Percentiles rank a stretch among this genome's conserved stretches.
These are phyloP conservation scores for Damaliscus lunatus DNA, from an alignment of 2,113 vertebrate species.

Conservation along the genomic window DNA sequence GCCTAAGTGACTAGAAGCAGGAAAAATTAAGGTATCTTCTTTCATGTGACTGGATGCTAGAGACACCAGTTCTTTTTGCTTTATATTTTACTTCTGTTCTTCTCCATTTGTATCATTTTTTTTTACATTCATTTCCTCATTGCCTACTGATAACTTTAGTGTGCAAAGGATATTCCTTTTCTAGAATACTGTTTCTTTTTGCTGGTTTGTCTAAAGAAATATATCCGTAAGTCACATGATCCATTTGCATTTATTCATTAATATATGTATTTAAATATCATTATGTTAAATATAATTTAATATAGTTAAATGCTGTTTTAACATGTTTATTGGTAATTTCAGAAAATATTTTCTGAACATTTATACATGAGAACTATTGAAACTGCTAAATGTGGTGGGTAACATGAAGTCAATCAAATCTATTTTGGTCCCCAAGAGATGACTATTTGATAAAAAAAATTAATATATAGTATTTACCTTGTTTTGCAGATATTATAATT, in stretches of 20 bases:
- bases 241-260: not conserved
- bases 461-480: not conserved
- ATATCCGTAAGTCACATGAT: not conserved
- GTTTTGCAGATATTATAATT: not conserved
- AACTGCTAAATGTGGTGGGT: not conserved
- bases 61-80: not conserved
- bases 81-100: not conserved
- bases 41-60: not conserved
- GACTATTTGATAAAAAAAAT: not conserved
- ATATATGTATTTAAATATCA: not conserved
- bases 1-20: not conserved
- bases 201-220: not conserved
- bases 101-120: not conserved
- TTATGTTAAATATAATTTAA: not conserved
- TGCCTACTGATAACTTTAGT: not conserved
- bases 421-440: not conserved
- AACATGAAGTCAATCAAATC: not conserved
- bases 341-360: not conserved
- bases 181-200: not conserved
- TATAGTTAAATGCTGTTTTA: not conserved
- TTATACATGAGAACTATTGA: not conserved
- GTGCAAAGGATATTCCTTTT: not conserved
- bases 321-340: not conserved
- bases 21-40: not conserved
- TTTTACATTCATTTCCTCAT: not conserved